Conservation (phyloP, 1,140 invertebrate species). For the Drosophila arawakana region DNA sequence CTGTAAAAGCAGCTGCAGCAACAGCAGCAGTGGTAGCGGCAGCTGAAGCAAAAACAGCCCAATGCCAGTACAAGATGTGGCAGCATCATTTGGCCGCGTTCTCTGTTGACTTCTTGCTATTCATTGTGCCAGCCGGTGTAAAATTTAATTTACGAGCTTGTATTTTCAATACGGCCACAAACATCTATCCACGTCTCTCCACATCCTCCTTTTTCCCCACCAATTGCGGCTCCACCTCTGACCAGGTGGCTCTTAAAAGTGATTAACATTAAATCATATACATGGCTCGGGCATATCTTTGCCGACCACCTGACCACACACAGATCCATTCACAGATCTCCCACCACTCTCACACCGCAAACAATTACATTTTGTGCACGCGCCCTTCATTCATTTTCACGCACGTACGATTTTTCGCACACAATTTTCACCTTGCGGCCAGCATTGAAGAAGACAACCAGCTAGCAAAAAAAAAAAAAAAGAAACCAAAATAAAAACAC, state of each 20-base stretch:
- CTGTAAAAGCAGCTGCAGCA: neutral
- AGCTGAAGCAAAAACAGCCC: constrained; percentile 17
- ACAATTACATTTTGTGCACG: constrained; percentile 73
- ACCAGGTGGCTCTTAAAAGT: constrained; percentile 62
- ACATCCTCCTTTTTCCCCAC: neutral
- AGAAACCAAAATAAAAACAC: constrained; percentile 27
- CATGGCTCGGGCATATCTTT: constrained; percentile 65
- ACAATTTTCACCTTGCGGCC: constrained; percentile 77
- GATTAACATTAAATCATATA: constrained; percentile 82
- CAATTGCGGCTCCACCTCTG: neutral
- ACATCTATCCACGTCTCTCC: neutral
- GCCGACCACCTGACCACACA: constrained; percentile 69
- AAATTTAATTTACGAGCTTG: constrained; percentile 82
- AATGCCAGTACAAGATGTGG: constrained; percentile 8
- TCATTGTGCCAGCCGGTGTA: constrained; percentile 71
- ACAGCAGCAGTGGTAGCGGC: constrained; percentile 11
- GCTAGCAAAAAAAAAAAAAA: constrained; percentile 32
- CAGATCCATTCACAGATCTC: constrained; percentile 13
- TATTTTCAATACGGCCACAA: constrained; percentile 71
- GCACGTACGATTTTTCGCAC: constrained; percentile 80
- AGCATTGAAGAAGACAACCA: constrained; percentile 24
- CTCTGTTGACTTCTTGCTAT: constrained; percentile 58
- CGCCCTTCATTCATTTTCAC: constrained; percentile 73
- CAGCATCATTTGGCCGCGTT: constrained; percentile 65
- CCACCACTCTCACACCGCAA: constrained; percentile 48